phyloP scores from a whole-genome alignment of 2,888 invertebrate genomes.

The Lymantria dispar region DNA sequence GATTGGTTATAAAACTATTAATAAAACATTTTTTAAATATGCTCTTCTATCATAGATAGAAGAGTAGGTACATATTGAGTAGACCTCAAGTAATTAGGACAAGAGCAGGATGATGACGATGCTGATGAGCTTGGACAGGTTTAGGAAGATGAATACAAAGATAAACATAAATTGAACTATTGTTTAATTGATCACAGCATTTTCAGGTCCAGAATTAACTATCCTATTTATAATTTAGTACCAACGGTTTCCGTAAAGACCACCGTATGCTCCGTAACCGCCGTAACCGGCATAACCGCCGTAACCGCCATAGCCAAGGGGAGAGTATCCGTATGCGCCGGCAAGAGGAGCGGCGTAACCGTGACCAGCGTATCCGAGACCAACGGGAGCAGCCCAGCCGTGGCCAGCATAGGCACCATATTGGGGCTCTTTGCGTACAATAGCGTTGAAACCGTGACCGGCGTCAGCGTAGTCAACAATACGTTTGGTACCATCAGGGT shows the following conservation, averaged over 20 bases:
- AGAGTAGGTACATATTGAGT: no score
- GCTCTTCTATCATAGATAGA: no score
- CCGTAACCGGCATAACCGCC: background rate
- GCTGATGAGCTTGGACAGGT: no score
- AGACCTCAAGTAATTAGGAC: no score
- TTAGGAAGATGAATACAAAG: background rate
- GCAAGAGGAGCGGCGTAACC: slow-evolving; percentile 18
- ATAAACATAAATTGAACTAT: slow-evolving; percentile 10
- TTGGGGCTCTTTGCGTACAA: slow-evolving; percentile 58
- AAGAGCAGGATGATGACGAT: no score
- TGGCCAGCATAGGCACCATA: slow-evolving; percentile 32
- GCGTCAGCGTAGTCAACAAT: slow-evolving; percentile 83
- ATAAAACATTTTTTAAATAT: no score
- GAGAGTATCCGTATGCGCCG: slow-evolving; percentile 7
- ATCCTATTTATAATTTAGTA: slow-evolving; percentile 13
- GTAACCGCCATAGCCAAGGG: background rate
- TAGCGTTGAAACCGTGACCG: slow-evolving; percentile 78
- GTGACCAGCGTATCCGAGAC: slow-evolving; percentile 29
- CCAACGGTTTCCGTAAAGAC: slow-evolving; percentile 34
- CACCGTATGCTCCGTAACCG: slow-evolving; percentile 22
- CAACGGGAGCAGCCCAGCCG: slow-evolving; percentile 44
- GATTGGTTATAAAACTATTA: no score
- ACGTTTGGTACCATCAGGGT: slow-evolving; percentile 83
- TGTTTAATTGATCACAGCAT: slow-evolving; percentile 2
- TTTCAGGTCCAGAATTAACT: background rate